Base-by-base conservation (phyloP, 1,140 invertebrate species). In the Microplitis demolitor region DNA sequence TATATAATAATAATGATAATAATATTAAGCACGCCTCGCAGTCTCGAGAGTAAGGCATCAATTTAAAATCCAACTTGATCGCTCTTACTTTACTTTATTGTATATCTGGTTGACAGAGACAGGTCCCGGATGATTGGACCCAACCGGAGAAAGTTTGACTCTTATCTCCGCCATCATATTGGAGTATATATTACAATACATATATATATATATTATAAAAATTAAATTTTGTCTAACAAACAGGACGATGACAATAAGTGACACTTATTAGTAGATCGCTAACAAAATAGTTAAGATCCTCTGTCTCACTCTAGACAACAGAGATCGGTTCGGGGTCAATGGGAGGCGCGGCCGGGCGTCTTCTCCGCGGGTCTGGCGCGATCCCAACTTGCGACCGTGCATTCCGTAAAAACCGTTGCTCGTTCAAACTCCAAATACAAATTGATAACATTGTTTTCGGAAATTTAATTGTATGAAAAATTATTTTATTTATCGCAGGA, bases 361-460 rank as follows among this genome's bases (percentile, higher is more conserved):
- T 78, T 79, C 81, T 77, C 74, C 76, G 76, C 79, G 76, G 78
- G 80, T 78, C 79, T 86, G 85, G 85, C 85, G 76, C 80, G 74
- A 68, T 74, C 81, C 85, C 85, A 86, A 85, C 81, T 85, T 80
- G 79, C 79, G 78, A 71, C 70, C 73, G 73, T 76, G 82, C 83
- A 86, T 86, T 85, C 85, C 84, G 82, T 79, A 81, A 84, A 85
- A 86, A 86, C 85, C 85, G 85, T 86, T 86, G 24, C 24, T 24
- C 24, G 24, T 24, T 24, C 24, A 24, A 24, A 24, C 64, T 56
- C 39, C 54, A 69, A 69, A 66, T 71, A 37, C 24, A n/a, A 61
- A 71, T 14, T 63, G 34, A 71, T 62, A 24, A 35, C 34, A 13
- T 16, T 45, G 9, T 11, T 45, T 45, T 11, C 11, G 2, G 6